Conservation (phyloP, 2,888 invertebrate genomes). For the Hirtodrosophila cameraria region DNA sequence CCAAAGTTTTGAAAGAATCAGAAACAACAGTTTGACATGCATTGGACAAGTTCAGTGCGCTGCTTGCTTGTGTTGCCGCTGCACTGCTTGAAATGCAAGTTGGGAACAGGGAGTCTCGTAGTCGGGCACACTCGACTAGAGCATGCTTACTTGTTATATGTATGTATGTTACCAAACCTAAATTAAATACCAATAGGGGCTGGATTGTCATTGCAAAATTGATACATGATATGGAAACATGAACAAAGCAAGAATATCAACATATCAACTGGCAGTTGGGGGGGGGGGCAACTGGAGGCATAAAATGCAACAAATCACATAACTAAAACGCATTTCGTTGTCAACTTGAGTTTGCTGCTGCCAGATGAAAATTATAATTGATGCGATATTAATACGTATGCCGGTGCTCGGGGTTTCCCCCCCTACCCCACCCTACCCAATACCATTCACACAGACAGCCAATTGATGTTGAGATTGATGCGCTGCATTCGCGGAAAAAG, state of each 20-base stretch:
- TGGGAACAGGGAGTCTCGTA: too few species aligned
- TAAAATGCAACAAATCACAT: constrained; percentile 66
- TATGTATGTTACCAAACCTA: constrained; percentile 21
- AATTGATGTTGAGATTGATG: constrained; percentile 67
- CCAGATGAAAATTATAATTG: constrained; percentile 75
- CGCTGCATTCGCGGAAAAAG: constrained; percentile 73
- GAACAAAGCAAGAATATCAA: constrained; percentile 8
- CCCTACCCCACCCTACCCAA: background rate
- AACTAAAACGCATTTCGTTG: constrained; percentile 66
- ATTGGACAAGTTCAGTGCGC: too few species aligned
- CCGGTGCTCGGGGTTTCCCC: constrained; percentile 21
- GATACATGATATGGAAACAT: constrained; percentile 22
- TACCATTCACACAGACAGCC: constrained; percentile 10
- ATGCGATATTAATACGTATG: constrained; percentile 75
- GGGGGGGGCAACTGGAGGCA: background rate
- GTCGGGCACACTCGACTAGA: too few species aligned
- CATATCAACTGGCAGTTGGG: background rate
- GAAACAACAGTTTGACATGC: too few species aligned
- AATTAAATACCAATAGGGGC: constrained; percentile 58
- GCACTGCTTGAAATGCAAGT: too few species aligned
- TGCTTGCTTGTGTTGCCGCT: too few species aligned
- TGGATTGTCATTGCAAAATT: constrained; percentile 45
- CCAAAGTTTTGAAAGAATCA: too few species aligned
- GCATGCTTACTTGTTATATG: background rate
- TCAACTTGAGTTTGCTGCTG: constrained; percentile 44